Base-by-base conservation (phyloP, 2,888 invertebrate genomes). In the Sinodicranocentrus sp. region DNA sequence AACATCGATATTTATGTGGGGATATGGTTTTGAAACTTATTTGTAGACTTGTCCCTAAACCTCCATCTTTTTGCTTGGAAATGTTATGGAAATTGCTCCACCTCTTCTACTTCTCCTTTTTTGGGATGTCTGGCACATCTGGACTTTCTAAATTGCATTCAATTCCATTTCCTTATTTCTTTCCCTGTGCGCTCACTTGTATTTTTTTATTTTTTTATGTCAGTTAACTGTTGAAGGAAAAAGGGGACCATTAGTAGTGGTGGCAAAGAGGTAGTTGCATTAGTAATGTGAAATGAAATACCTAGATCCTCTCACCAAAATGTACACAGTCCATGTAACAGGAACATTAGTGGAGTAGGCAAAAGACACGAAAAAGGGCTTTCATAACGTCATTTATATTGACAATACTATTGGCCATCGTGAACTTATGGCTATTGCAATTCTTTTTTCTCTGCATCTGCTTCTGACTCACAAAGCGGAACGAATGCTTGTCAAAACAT, bases 111-210 rank as follows among this genome's bases (percentile, higher is more conserved):
- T 3, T 33, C 33, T 3, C 10, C 3, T 33, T 6, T 3, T 33
- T 10, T 10, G 33, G 5, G 5, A 57, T 71, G 33, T 67, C 44
- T 33, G 71, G 52, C 79, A 79, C 79, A 79, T 79, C 79, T 79
- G 79, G 79, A 28, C 17, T 65, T 71, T 15, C 63, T 54, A 79
- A 79, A 79, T 78, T 78, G 78, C 61, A 59, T 28, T 28, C 52
- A 59, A 57, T 79, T 79, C 63, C 48, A 79, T 79, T 79, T 71
- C 71, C 71, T 70, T 72, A 72, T 65, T 65, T 33, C 33, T 63
- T 48, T 70, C 65, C 48, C 26, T 28, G 1, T n/a, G n/a, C n/a
- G n/a, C n/a, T n/a, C 57, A 57, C 25, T 21, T 2, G 23, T 68
- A 15, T 48, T 25, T 61, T 23, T 48, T 26, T 70, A 1, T 26